Evolutionary conservation across 2,888 invertebrate species (phyloP), one percentile per base, ranked within the genome.

Genomic region (Podabrus alpinus): DNA sequence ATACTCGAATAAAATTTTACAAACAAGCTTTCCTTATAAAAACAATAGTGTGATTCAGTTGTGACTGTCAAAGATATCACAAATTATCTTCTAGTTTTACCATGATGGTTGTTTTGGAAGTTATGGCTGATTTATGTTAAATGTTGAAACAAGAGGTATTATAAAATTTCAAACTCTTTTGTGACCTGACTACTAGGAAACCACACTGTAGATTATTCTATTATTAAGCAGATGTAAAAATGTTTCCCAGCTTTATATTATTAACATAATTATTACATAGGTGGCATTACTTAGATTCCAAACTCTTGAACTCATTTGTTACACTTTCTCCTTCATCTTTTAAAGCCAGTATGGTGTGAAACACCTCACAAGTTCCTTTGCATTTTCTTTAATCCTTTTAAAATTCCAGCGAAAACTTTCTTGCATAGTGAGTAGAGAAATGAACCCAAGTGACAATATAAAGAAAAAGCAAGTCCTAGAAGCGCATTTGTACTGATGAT

Each of bases 381-480:
- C 45, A n/a, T 45, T 45, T 45, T 45, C 45, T 45, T 45, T 45
- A n/a, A 45, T 45, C n/a, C 45, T 45, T n/a, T n/a, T n/a, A 45
- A 45, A 45, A n/a, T 4, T 29, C 13, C 7, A 45, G 45, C 45
- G 7, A 45, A 45, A 45, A n/a, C 7, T 45, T 45, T 45, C 45
- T 45, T 45, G 45, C 45, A 45, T 64, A 19, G 16, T 64, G n/a
- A 64, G 17, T 64, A n/a, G 21, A 61, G 19, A 62, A 21, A 64
- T 64, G 62, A 64, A 64, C 19, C 62, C 16, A 19, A 64, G n/a
- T 64, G 62, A 64, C 62, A 64, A 64, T 64, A 64, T 64, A 64
- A 61, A 15, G 16, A 17, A 45, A 29, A 45, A 45, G n/a, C 45
- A 45, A 45, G 17, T 64, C 21, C 13, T 19, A 64, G 21, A 64